Evolutionary conservation across 1,140 invertebrate genomes (phyloP).

Genomic region (Penaeus vannamei): DNA sequence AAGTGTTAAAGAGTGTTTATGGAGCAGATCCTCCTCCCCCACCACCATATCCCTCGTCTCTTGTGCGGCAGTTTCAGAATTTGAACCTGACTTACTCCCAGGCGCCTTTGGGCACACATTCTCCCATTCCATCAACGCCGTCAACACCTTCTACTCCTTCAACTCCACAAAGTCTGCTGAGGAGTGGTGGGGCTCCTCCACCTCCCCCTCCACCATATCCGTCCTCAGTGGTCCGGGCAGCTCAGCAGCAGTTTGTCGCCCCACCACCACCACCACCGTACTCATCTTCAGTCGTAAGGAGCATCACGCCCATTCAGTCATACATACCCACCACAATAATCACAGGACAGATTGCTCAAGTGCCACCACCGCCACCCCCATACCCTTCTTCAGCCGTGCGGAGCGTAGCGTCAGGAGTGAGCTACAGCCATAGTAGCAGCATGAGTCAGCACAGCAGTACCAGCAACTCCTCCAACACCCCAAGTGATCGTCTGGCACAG

Average conservation of each 20-base stretch:
- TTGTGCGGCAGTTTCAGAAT: conserved; percentile 61
- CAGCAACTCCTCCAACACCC: conserved; percentile 41
- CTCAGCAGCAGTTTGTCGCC: conserved; percentile 70
- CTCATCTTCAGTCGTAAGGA: conserved; percentile 68
- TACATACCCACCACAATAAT: conserved; percentile 45
- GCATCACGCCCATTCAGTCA: conserved; percentile 48
- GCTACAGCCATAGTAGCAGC: conserved; percentile 38
- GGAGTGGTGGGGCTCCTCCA: conserved; percentile 46
- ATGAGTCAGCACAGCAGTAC: conserved; percentile 46
- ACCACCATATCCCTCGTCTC: conserved; percentile 65
- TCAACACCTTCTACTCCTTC: conserved; percentile 58
- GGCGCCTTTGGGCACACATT: conserved; percentile 41
- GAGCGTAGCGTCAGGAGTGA: conserved; percentile 26
- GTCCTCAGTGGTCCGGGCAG: conserved; percentile 57
- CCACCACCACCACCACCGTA: conserved; percentile 69
- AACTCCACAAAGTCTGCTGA: conserved; percentile 53
- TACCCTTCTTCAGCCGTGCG: conserved; percentile 64
- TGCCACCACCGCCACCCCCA: conserved; percentile 53
- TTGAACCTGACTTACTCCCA: conserved; percentile 37
- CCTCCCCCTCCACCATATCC: conserved; percentile 65
- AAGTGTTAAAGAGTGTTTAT: conserved; percentile 66
- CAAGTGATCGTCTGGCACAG: conserved; percentile 61
- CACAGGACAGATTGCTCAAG: conserved; percentile 45
- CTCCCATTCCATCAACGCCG: conserved; percentile 43
- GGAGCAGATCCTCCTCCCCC: conserved; percentile 66